Percentiles rank a stretch among this genome's conserved stretches.
These are phyloP conservation scores for Panulirus ornatus DNA, from an alignment of 1,140 invertebrate species.

Conservation along the genomic window DNA sequence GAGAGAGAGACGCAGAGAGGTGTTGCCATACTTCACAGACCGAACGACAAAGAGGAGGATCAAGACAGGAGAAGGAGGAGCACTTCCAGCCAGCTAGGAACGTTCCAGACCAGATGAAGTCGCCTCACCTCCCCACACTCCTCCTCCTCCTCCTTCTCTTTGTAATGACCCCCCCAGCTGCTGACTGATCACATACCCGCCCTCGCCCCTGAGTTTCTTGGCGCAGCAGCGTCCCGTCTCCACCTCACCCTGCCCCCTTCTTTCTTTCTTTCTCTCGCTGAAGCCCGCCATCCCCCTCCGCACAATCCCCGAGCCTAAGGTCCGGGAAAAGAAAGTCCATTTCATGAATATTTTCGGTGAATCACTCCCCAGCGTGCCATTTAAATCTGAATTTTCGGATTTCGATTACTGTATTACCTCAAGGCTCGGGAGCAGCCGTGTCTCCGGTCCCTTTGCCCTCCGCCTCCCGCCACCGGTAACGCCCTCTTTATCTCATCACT, in stretches of 20 bases:
- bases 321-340: constrained; percentile 16
- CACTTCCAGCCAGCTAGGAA: not conserved
- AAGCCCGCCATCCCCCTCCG: not conserved
- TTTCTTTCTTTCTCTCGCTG: not conserved
- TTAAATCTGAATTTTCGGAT: constrained; percentile 67
- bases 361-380: constrained; percentile 39
- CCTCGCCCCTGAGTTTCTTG: not conserved
- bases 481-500: too few relatives aligned
- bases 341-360: constrained; percentile 59
- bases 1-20: constrained; percentile 10
- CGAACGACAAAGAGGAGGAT: not conserved
- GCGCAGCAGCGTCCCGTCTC: not conserved
- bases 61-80: not conserved
- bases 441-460: too few relatives aligned
- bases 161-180: not conserved
- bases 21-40: too few relatives aligned
- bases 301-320: not conserved
- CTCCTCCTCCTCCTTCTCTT: too few relatives aligned
- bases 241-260: not conserved
- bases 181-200: too few relatives aligned
- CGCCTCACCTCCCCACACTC: too few relatives aligned
- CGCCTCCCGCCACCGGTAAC: too few relatives aligned
- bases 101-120: not conserved
- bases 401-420: constrained; percentile 57
- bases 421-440: too few relatives aligned